A percentile compares a stretch with the other conserved stretches of the same genome.
phyloP scores from a whole-genome alignment of 2,113 vertebrate species.

The Xenopus borealis region DNA sequence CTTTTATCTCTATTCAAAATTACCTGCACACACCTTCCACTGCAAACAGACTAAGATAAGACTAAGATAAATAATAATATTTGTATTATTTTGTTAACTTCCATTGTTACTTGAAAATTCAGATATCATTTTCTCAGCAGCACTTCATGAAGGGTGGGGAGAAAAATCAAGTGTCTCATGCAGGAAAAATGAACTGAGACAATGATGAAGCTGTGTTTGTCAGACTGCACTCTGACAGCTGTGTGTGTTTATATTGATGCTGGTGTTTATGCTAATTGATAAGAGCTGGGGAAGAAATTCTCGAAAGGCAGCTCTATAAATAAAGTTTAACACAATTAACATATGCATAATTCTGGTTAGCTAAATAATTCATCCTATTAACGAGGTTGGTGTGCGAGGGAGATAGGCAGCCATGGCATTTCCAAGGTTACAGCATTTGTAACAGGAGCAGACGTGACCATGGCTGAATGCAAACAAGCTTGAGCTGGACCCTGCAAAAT shows the following conservation, averaged over 20 bases:
- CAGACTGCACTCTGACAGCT: constrained; percentile 40
- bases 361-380: constrained; percentile 47
- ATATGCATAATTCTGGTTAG: constrained; percentile 44
- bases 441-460: constrained; percentile 21
- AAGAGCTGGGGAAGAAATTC: constrained; percentile 41
- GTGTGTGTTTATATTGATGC: constrained; percentile 45
- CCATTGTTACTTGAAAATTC: constrained; percentile 30
- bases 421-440: constrained; percentile 38
- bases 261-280: constrained; percentile 46
- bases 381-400: constrained; percentile 37
- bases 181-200: constrained; percentile 13
- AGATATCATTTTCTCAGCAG: constrained; percentile 31
- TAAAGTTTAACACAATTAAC: constrained; percentile 45
- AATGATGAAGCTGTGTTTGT: constrained; percentile 46
- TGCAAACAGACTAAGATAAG: constrained; percentile 13
- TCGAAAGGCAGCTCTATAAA: constrained; percentile 45
- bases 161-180: constrained; percentile 24
- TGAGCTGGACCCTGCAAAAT: constrained; percentile 22
- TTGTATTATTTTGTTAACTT: constrained; percentile 40
- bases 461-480: constrained; percentile 39
- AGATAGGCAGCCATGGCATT: constrained; percentile 42
- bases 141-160: constrained; percentile 31
- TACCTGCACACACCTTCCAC: constrained; percentile 16
- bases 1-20: constrained; percentile 12
- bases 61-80: constrained; percentile 42